These are phyloP conservation scores for Ctenosaura bakeri DNA, from an alignment of 2,797 vertebrate species.

Conservation along the genomic window DNA sequence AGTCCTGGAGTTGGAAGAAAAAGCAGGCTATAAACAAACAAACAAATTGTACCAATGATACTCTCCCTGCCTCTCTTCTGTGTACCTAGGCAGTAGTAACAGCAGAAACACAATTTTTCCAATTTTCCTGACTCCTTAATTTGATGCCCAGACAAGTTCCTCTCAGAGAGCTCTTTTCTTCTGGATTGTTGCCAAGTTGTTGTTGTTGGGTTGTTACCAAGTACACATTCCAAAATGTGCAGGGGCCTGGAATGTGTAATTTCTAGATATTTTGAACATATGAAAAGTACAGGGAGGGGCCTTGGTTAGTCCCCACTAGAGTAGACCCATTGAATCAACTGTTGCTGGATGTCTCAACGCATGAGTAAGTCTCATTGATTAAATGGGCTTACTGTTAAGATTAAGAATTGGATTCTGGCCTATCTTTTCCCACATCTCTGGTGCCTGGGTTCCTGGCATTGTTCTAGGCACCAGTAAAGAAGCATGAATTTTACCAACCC, in stretches of 20 bases:
- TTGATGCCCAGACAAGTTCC: too few relatives aligned
- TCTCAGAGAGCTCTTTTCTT: neutral
- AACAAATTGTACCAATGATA: neutral
- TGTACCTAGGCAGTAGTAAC: neutral
- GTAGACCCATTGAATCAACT: too few relatives aligned
- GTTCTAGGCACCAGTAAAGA: neutral
- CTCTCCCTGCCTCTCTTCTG: neutral
- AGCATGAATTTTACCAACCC: too few relatives aligned
- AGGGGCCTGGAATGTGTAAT: neutral
- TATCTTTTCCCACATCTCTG: neutral
- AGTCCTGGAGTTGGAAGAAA: too few relatives aligned
- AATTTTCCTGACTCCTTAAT: too few relatives aligned
- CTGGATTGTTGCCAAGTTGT: neutral
- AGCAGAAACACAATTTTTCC: too few relatives aligned
- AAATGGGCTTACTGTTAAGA: too few relatives aligned
- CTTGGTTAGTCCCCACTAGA: too few relatives aligned
- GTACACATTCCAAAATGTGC: neutral
- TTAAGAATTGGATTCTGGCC: too few relatives aligned
- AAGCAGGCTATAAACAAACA: too few relatives aligned
- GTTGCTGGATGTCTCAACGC: too few relatives aligned
- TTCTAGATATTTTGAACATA: neutral
- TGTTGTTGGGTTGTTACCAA: neutral
- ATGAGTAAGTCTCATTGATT: too few relatives aligned
- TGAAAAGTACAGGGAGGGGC: neutral
- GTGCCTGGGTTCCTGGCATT: neutral